Base-by-base conservation (phyloP, 2,888 invertebrate genomes). In the Ichneumoninae sp. region DNA sequence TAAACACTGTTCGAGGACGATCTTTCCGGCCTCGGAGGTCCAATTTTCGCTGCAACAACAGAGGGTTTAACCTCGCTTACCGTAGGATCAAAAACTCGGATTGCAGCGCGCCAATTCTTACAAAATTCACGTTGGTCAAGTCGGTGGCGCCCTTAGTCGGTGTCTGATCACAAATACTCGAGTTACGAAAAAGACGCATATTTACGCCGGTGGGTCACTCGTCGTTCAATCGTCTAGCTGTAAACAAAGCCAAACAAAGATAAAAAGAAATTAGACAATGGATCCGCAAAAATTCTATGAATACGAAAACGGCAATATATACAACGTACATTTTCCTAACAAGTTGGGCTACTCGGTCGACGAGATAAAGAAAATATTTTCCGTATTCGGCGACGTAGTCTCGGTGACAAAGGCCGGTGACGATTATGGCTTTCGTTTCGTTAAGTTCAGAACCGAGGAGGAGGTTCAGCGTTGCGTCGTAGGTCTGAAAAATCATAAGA, bases 401-500 rank as follows among this genome's bases (percentile, higher is more conserved):
- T 36, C 52, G 3, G 52, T 91, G 0, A 44, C 80, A 16, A 0
- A 22, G 47, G 72, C 87, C 19, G 90, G 90, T 1, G 85, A 89
- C 65, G 69, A 82, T 30, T 62, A 40, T 30, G 91, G 91, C 7
- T 84, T 88, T 10, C 85, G 89, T 26, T 92, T 91, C 75, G 85
- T 93, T 0, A 85, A 54, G 8, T 92, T 83, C 80, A 19, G 5
- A 44, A 75, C 62, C 3, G 4, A 79, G 50, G 82, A 89, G 2
- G 82, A 75, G 8, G 86, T 80, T 1, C 77, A 82, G 13, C 76
- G 54, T 13, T 89, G 87, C 36, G 30, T 89, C 10, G 4, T 82
- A 3, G 85, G 72, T 2, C 8, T 89, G 1, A 54, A 69, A 69
- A 62, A 84, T 66, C 26, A 85, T 57, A 7, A 33, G 1, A 1